Percentiles rank a stretch among this genome's conserved stretches.
These are phyloP conservation scores for Acropternis orthonyx DNA, from an alignment of 2,797 vertebrate species.

Conservation along the genomic window DNA sequence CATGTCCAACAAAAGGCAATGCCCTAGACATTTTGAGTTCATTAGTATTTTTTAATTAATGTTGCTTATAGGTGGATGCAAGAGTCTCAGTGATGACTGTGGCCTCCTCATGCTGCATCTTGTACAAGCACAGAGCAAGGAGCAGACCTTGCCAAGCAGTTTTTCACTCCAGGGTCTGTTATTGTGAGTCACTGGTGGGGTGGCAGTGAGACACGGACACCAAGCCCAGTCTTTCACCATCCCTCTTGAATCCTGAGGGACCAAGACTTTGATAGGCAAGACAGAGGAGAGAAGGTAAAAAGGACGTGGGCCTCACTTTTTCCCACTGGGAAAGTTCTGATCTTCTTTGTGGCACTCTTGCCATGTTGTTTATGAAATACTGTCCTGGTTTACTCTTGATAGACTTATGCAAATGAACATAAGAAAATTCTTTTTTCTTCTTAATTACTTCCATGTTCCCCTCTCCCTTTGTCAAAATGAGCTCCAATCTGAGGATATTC, in stretches of 20 bases:
- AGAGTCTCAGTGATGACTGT: background rate
- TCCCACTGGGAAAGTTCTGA: background rate
- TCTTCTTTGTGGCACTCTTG: background rate
- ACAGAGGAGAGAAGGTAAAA: background rate
- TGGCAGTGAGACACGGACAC: accelerated
- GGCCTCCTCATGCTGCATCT: background rate
- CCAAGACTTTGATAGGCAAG: background rate
- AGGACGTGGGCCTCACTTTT: background rate
- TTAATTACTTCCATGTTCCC: background rate
- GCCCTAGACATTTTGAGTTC: background rate
- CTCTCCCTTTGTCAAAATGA: background rate
- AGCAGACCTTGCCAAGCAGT: background rate
- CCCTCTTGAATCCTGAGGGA: background rate
- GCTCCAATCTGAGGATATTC: background rate
- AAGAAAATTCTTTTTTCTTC: background rate
- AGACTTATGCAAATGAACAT: background rate
- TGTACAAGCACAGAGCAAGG: background rate
- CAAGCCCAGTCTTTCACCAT: background rate
- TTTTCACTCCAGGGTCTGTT: background rate
- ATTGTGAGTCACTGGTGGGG: accelerated
- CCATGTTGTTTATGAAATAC: background rate
- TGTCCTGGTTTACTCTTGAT: background rate
- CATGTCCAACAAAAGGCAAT: background rate
- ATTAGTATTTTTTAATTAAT: background rate
- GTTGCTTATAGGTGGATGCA: background rate